These are phyloP conservation scores for Clarias platycephalus DNA, from an alignment of 2,797 vertebrate species.

Conservation along the genomic window DNA sequence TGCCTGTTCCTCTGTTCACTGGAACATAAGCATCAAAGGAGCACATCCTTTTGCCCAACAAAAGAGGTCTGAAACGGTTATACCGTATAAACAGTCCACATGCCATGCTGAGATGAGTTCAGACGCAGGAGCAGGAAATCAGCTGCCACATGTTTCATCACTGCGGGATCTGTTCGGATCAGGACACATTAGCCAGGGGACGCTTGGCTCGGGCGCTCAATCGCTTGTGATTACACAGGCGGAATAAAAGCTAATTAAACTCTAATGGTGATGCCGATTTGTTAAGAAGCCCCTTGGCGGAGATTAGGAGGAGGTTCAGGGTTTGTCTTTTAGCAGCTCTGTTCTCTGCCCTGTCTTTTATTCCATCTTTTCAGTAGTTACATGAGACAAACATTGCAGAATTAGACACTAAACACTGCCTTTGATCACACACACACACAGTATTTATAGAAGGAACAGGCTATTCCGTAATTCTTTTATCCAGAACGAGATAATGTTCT, in stretches of 20 bases:
- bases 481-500: not conserved
- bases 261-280: slow-evolving; percentile 7
- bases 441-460: not conserved
- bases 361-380: not conserved
- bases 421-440: not conserved
- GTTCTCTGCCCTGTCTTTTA: not conserved
- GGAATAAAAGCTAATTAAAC: slow-evolving; percentile 23
- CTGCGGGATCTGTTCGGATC: not conserved
- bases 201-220: not conserved
- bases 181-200: not conserved
- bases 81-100: not conserved
- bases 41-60: not conserved
- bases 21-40: not conserved
- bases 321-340: not conserved
- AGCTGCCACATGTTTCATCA: not conserved
- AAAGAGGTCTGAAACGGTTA: not conserved
- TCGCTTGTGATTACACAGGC: not conserved
- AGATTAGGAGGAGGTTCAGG: not conserved
- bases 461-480: not conserved
- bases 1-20: not conserved
- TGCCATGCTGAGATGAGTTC: not conserved
- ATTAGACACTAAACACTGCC: not conserved
- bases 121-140: not conserved
- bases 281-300: not conserved
- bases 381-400: not conserved